A percentile compares a stretch with the other conserved stretches of the same genome.
Evolutionary conservation across 2,113 vertebrate species (phyloP).

Genomic region (Echinops telfairi): DNA sequence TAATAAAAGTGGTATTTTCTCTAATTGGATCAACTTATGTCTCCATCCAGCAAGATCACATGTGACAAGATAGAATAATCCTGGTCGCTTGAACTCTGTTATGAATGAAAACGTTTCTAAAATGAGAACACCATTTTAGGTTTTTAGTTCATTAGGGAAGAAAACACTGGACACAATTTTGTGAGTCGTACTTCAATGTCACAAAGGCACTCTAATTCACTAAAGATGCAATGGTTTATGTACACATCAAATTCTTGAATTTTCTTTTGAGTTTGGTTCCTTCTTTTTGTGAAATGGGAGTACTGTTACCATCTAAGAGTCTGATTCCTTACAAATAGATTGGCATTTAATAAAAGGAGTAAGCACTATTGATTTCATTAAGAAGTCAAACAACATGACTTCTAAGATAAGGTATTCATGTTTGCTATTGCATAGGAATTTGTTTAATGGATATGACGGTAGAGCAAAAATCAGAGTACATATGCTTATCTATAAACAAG

Average conservation of each 20-base stretch:
- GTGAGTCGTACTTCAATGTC: neutral
- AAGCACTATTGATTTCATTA: conserved; percentile 4
- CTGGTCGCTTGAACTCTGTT: neutral
- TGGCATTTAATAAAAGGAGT: conserved; percentile 9
- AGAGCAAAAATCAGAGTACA: neutral
- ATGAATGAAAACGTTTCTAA: neutral
- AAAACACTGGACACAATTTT: neutral
- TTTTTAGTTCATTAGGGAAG: neutral
- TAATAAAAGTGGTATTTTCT: neutral
- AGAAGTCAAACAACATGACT: conserved; percentile 26
- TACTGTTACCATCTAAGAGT: neutral
- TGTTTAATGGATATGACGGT: neutral
- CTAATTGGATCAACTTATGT: neutral
- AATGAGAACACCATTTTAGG: neutral
- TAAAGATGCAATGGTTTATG: neutral
- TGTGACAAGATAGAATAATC: neutral
- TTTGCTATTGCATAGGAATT: neutral
- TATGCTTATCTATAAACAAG: neutral
- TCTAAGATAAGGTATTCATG: neutral
- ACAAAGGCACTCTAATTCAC: neutral
- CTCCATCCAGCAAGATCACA: neutral
- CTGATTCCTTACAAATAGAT: neutral
- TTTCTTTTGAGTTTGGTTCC: neutral
- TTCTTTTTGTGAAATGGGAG: neutral
- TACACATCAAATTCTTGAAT: neutral